Conservation (phyloP, 2,797 vertebrate species). For the Phaenicophaeus curvirostris region DNA sequence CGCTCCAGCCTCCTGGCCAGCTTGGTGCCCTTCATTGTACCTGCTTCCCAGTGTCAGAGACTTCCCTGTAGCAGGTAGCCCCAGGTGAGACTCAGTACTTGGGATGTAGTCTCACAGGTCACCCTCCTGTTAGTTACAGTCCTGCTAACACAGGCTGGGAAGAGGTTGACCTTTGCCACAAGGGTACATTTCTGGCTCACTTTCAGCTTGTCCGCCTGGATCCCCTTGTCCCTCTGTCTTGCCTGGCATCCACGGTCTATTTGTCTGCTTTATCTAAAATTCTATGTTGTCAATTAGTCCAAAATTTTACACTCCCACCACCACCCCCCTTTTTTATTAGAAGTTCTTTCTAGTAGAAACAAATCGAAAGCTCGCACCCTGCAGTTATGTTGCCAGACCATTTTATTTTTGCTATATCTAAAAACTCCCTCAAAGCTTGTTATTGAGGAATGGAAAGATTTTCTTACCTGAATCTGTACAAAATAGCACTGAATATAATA, state of each 20-base stretch:
- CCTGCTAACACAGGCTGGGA: background rate
- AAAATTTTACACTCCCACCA: background rate
- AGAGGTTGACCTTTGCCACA: background rate
- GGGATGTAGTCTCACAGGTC: background rate
- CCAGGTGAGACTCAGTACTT: accelerated
- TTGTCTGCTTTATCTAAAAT: background rate
- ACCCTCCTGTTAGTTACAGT: background rate
- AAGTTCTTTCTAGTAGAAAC: background rate
- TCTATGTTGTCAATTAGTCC: background rate
- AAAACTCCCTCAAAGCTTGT: background rate
- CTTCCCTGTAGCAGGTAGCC: background rate
- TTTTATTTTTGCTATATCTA: background rate
- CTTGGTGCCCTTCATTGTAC: background rate
- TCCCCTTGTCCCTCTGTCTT: background rate
- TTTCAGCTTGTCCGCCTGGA: background rate
- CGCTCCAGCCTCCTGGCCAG: background rate
- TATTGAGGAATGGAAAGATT: background rate
- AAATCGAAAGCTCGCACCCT: background rate
- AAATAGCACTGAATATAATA: background rate
- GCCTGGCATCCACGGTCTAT: background rate
- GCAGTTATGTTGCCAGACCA: background rate
- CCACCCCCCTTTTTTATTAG: background rate
- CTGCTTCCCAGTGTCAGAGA: background rate
- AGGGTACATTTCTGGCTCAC: background rate
- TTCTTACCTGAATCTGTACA: background rate